Percentiles rank a stretch among this genome's conserved stretches.
Conservation (phyloP, 2,888 invertebrate species). For the Pandemis corylana region DNA sequence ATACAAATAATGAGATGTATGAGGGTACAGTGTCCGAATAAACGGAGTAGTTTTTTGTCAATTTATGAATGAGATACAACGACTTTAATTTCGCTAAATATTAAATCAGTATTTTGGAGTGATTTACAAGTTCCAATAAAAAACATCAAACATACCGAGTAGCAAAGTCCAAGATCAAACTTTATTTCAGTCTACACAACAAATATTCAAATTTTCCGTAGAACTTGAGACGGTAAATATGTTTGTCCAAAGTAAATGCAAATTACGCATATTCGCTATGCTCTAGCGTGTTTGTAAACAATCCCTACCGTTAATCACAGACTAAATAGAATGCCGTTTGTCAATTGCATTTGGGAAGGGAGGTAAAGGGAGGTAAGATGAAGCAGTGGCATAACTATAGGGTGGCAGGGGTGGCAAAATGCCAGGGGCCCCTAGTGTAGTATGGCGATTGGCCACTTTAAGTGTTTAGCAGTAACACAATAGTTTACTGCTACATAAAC, state of each 20-base stretch:
- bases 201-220: slow-evolving; percentile 1
- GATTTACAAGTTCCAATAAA: not conserved
- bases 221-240: not conserved
- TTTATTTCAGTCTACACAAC: not conserved
- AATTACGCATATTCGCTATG: not conserved
- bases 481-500: too few species aligned
- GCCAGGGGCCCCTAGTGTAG: too few species aligned
- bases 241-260: not conserved
- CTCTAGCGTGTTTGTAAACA: not conserved
- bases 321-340: not conserved
- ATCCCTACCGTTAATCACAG: not conserved
- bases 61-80: too few species aligned
- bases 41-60: too few species aligned
- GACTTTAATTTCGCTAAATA: too few species aligned
- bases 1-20: too few species aligned
- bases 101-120: not conserved
- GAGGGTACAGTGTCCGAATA: too few species aligned
- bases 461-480: too few species aligned
- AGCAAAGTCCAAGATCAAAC: not conserved
- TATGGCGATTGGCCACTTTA: too few species aligned
- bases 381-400: too few species aligned
- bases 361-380: not conserved
- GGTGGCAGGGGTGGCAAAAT: too few species aligned
- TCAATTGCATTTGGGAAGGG: not conserved
- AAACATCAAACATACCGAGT: not conserved